Base-by-base conservation (phyloP, 37 sponge, comb jelly and placozoan genomes). In the Aplysina aerophoba region DNA sequence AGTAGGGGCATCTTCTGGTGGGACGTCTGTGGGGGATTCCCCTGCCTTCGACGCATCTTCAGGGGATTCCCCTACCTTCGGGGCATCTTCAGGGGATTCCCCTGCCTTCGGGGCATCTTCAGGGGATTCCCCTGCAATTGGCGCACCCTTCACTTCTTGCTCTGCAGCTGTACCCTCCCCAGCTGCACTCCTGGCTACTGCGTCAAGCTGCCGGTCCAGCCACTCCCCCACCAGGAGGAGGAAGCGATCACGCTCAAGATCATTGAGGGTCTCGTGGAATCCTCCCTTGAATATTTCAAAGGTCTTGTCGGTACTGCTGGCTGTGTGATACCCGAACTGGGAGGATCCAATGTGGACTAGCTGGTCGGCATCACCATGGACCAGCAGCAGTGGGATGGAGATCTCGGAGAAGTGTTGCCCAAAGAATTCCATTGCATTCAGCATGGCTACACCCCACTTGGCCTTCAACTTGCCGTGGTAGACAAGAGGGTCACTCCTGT, bases 231-330 rank as follows among this genome's bases (percentile, higher is more conserved):
- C 82, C 38, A 92, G 39, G 15, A 65, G 21, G 0, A 67, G 21
- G 24, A 85, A 89, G 61, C 84, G 85, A 58, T 89, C 87, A 44
- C 85, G 89, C n/a, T 86, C 88, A 12, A 38, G 60, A 53, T 92
- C 93, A 84, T 92, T 85, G 36, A 89, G 87, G 3, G 75, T 22
- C 55, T 89, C 93, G 82, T 92, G 93, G 77, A 22, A 71, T 20
- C 71, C 50, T 15, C 72, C 90, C 20, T 82, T 65, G 86, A 88
- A 88, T 15, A 92, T 87, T 83, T 92, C 87, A 39, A 89, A 83
- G 11, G 81, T 86, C 73, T 88, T 86, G 55, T 92, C 89, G 15
- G 44, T 11, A 59, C 87, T 86, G n/a, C 71, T 34, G 15, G 58
- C 65, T 50, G 80, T 79, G 24, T 77, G 67, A 37, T 33, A 39